Base-by-base conservation (phyloP, 2,888 invertebrate genomes). In the Acholoe squamosa region DNA sequence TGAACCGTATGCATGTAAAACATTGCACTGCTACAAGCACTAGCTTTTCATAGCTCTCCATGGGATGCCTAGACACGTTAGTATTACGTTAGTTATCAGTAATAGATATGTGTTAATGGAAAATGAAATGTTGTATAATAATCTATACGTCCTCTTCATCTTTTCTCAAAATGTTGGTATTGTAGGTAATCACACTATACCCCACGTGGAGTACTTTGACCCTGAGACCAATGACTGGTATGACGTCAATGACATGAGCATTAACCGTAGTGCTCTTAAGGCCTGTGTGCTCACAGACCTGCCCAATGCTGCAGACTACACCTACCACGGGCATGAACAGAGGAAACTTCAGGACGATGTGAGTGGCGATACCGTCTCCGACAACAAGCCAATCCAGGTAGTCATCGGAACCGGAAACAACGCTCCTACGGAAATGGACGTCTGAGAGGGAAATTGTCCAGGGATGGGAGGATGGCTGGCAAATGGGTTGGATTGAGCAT, bases 251-350 rank as follows among this genome's bases (percentile, higher is more conserved):
- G 92, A 93, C 51, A 93, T 95, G 92, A 93, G 93, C 54, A 92
- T 94, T 67, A 94, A 95, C 43, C 93, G 95, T 28, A 95, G 95
- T 91, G 95, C 95, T 0, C 94, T 95, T 71, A 94, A 94, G 91
- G 95, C 95, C 16, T 95, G 95, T 89, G 94, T 94, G 0, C 91
- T 95, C 0, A 90, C 90, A 19, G 93, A 93, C 89, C 92, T 95
- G 43, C 92, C 92, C 52, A 94, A 94, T 90, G 92, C 93, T 33
- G 92, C 92, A 22, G 94, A 94, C 91, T 95, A 93, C 92, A 94
- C 94, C 12, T 94, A 93, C 91, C 93, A 95, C 90, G 95, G 95
- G 19, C 92, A 93, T 77, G 86, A 54, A 25, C 16, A 56, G 19
- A 22, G 56, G 25, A 52, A 14, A 12, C 14, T 56, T 0, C 86